Conservation (phyloP, 2,888 invertebrate genomes). For the Buathra laborator region DNA sequence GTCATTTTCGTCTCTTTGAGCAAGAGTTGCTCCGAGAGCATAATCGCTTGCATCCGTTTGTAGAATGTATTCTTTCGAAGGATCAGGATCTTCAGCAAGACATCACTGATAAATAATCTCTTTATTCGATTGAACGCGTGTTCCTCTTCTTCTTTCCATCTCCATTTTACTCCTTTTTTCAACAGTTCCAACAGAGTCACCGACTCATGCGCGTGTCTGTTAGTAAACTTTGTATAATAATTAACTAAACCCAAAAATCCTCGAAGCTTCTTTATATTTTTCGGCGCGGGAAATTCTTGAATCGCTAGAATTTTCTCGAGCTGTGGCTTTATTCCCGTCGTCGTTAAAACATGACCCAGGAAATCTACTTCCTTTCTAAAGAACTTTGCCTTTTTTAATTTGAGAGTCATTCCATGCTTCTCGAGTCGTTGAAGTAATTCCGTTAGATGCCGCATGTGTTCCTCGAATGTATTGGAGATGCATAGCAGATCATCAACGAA, state of each 20-base stretch:
- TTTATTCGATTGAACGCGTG: constrained; percentile 49
- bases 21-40: constrained; percentile 52
- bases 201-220: neutral
- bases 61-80: constrained; percentile 49
- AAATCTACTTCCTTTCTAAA: constrained; percentile 69
- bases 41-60: constrained; percentile 67
- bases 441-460: too few relatives aligned
- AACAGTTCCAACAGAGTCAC: constrained; percentile 44
- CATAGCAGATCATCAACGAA: too few relatives aligned
- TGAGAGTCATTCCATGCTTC: too few relatives aligned
- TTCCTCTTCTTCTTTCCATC: constrained; percentile 44
- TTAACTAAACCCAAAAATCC: constrained; percentile 70
- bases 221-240: constrained; percentile 54
- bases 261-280: constrained; percentile 66
- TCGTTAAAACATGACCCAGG: constrained; percentile 70
- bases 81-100: constrained; percentile 24
- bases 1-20: constrained; percentile 31
- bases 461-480: too few relatives aligned
- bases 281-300: constrained; percentile 68
- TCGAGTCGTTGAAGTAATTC: too few relatives aligned
- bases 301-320: constrained; percentile 70
- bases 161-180: constrained; percentile 42
- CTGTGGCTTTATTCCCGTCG: constrained; percentile 68
- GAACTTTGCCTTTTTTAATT: constrained; percentile 72
- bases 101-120: constrained; percentile 17